Evolutionary conservation across 1,140 invertebrate species (phyloP).

Genomic region (Drosophila kikkawai): DNA sequence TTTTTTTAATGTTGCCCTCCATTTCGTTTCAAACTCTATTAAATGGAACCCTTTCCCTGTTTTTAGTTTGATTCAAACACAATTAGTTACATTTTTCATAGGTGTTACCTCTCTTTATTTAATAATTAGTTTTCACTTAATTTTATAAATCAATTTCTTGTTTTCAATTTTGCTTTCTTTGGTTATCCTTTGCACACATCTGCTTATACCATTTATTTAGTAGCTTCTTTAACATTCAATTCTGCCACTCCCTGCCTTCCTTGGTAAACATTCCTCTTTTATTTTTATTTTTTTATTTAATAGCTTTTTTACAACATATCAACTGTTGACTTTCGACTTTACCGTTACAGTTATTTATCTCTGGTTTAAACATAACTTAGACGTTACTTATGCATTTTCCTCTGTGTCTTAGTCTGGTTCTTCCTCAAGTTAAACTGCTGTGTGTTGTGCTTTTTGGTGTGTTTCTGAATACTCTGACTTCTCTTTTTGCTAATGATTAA

Average conservation of each 20-base stretch:
- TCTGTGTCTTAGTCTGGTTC: slow-evolving; percentile 48
- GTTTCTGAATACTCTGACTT: slow-evolving; percentile 65
- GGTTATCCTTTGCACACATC: slow-evolving; percentile 64
- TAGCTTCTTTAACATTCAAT: slow-evolving; percentile 73
- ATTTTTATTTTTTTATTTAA: slow-evolving; percentile 39
- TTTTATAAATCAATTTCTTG: slow-evolving; percentile 77
- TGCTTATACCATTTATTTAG: slow-evolving; percentile 66
- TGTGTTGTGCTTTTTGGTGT: slow-evolving; percentile 27
- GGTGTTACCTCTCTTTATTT: slow-evolving; percentile 79
- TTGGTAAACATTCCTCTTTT: slow-evolving; percentile 45
- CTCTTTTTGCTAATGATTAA: slow-evolving; percentile 26
- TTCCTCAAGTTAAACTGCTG: slow-evolving; percentile 27
- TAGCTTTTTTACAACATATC: slow-evolving; percentile 78
- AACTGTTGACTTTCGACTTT: slow-evolving; percentile 83
- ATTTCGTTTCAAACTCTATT: too few species aligned
- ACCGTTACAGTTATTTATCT: slow-evolving; percentile 69
- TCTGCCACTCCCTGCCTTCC: slow-evolving; percentile 30
- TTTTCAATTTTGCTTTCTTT: slow-evolving; percentile 74
- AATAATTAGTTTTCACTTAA: slow-evolving; percentile 82
- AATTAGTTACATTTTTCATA: slow-evolving; percentile 69
- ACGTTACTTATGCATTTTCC: slow-evolving; percentile 67
- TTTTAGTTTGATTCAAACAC: background rate
- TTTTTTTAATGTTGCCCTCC: too few species aligned
- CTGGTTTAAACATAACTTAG: slow-evolving; percentile 78
- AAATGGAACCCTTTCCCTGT: background rate